Base-by-base conservation (phyloP, 2,797 vertebrate genomes). In the Cyclura pinguis region DNA sequence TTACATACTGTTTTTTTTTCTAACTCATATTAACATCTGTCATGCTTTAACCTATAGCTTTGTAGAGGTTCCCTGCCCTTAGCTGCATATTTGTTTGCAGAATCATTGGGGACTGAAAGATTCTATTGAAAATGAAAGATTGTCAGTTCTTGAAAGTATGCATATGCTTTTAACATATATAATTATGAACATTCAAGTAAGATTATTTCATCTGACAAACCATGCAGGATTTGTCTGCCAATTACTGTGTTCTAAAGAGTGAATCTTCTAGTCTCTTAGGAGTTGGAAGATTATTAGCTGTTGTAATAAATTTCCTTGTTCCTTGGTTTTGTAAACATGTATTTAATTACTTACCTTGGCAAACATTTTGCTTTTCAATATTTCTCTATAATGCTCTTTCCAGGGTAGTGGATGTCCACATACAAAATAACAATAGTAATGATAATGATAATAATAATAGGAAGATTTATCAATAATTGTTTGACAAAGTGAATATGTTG, bases 171-270 rank as follows among this genome's bases (percentile, higher is more conserved):
- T 93, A 94, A 94, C 88, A 29, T 93, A 72, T 50, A 89, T 91
- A 94, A 94, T 96, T 93, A 93, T 93, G 86, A 95, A 95, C 92
- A 93, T 95, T 64, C 50, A 88, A 91, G 91, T 74, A 86, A 90
- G 92, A 80, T 89, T 73, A 93, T 93, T 95, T 95, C 80, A 90
- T 93, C 93, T 94, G 92, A 76, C 80, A 80, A 93, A 93, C 69
- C 93, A 93, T 91, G 87, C 93, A 94, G 92, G 93, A 94, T 84
- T 92, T 96, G 88, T 73, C 88, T 95, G 92, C 92, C 85, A 93
- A 92, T 94, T 94, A 92, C 73, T 91, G 73, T 0, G 0, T 94
- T 95, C 92, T 94, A 76, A 86, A 90, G 92, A 91, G 88, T 86
- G 73, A 95, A 93, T 89, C 77, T 84, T 0, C 0, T 91, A 76